Base-by-base conservation (phyloP, 2,113 vertebrate species). In the Garra rufa region DNA sequence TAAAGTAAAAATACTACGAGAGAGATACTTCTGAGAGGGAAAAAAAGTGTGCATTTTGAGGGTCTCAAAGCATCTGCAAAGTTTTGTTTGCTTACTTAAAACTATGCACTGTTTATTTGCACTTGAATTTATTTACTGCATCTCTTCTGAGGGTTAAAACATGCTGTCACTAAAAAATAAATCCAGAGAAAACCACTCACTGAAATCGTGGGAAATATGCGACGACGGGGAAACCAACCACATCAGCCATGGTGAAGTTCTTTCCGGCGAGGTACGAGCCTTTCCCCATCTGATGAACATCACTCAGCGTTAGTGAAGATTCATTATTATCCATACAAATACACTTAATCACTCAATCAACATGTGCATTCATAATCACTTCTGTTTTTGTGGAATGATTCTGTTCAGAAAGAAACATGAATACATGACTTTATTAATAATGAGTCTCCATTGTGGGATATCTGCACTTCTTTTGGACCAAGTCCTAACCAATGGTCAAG, bases 211-310 rank as follows among this genome's bases (percentile, higher is more conserved):
- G 71, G 11, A 85, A 81, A 59, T 46, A 89, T 2, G 90, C 89
- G 17, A 92, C 52, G 57, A 88, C 24, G 3, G 91, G 91, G 74
- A 92, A 89, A 15, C 85, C 82, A 34, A 90, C 81, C 4, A 90
- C 90, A 67, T 92, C 91, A 9, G 89, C 91, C 89, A 92, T 88
- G 6, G 89, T 87, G 85, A 92, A 91, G 69, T 46, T 76, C 74
- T 83, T 91, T 1, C 91, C 91, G n/a, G 89, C 83, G 17, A 91
- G 43, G 61, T 84, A 87, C 0, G 89, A 84, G 2, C 87, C 88
- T 5, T 61, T 76, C 7, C 11, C 85, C 81, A 85, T 57, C 91
- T 92, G 81, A 11, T 9, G 19, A 38, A 55, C 44, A 24, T 19
- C 50, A 52, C 50, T 52, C 15, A 52, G 19, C 17, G 0, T n/a